These are phyloP conservation scores for Chamaetylas fuelleborni DNA, from an alignment of 2,113 vertebrate genomes.

Conservation along the genomic window DNA sequence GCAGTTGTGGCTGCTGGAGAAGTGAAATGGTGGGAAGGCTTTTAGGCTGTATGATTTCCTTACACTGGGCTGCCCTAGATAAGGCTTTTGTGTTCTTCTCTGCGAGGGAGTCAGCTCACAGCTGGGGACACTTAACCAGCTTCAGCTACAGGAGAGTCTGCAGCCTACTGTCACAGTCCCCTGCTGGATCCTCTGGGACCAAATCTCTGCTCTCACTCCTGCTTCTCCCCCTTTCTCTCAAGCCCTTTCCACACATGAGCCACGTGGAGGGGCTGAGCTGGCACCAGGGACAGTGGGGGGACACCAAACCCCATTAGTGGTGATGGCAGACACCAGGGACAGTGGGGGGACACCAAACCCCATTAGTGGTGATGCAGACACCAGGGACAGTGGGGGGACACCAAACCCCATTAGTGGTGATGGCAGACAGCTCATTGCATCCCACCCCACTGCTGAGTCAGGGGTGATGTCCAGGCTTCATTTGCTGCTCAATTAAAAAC, in stretches of 20 bases:
- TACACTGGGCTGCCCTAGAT: background rate
- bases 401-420: too few relatives aligned
- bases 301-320: too few relatives aligned
- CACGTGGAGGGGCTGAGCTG: background rate
- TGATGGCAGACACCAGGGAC: too few relatives aligned
- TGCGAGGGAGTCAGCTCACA: background rate
- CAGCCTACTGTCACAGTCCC: background rate
- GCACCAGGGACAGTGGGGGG: background rate
- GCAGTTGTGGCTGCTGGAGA: background rate
- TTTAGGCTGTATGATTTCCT: background rate
- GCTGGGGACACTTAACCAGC: constrained; percentile 9
- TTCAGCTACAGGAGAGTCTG: background rate
- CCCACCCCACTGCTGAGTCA: background rate
- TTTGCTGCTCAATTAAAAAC: constrained; percentile 67
- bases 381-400: too few relatives aligned
- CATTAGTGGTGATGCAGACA: too few relatives aligned
- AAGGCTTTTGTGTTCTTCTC: background rate
- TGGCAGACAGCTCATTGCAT: background rate
- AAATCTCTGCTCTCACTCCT: background rate
- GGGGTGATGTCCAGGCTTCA: constrained; percentile 29
- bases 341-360: too few relatives aligned
- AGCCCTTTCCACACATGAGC: rapidly evolving
- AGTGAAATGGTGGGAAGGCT: background rate
- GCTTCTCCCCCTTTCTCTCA: background rate
- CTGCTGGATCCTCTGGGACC: background rate